Conservation (phyloP, 2,888 invertebrate species). For the Phrixothrix hirtus region DNA sequence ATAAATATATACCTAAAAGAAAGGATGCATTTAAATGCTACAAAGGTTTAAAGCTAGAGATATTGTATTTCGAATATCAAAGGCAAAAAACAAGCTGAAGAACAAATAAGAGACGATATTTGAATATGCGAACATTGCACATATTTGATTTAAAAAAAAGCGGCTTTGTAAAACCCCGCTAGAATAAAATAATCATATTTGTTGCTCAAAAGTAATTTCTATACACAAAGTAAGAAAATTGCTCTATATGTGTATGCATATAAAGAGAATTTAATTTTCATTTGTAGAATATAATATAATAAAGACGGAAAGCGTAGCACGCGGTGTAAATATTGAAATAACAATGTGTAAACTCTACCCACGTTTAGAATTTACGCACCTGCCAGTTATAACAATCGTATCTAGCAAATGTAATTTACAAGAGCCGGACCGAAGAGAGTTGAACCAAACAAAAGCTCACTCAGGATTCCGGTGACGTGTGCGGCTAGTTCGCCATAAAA, state of each 20-base stretch:
- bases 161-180: constrained; percentile 14
- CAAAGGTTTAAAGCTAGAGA: constrained; percentile 1
- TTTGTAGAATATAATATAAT: constrained; percentile 24
- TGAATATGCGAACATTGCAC: constrained; percentile 15
- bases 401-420: constrained; percentile 37
- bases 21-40: constrained; percentile 6
- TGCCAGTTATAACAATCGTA: constrained; percentile 37
- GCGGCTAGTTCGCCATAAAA: constrained; percentile 34
- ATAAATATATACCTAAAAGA: constrained; percentile 7
- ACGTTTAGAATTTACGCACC: constrained; percentile 38
- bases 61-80: constrained; percentile 7
- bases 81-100: constrained; percentile 3
- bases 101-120: constrained; percentile 13
- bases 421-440: constrained; percentile 26
- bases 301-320: constrained; percentile 24
- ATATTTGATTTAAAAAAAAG: constrained; percentile 23
- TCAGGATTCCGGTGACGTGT: constrained; percentile 34
- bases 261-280: constrained; percentile 33
- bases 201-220: constrained; percentile 28
- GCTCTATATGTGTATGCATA: constrained; percentile 9
- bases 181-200: constrained; percentile 29
- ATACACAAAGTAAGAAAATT: constrained; percentile 17
- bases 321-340: constrained; percentile 36
- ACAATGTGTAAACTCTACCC: constrained; percentile 32
- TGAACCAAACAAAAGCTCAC: constrained; percentile 32